Conservation (phyloP, 2,113 vertebrate species). For the Haemorhous mexicanus region DNA sequence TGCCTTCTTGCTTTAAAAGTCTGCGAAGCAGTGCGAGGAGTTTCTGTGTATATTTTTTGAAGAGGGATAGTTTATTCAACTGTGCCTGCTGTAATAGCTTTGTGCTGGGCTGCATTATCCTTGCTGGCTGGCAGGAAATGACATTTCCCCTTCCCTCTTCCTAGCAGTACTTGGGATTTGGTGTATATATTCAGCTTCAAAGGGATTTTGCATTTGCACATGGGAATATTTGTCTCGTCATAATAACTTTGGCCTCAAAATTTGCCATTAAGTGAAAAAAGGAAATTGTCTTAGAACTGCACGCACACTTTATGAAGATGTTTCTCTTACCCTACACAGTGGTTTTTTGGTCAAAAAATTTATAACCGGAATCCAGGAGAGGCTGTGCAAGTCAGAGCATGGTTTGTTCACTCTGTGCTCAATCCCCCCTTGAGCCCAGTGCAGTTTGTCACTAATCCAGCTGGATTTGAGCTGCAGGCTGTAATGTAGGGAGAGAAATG, state of each 20-base stretch:
- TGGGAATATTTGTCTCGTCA: background rate
- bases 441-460: background rate
- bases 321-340: background rate
- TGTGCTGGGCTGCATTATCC: background rate
- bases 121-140: background rate
- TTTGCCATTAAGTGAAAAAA: background rate
- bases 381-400: background rate
- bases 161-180: background rate
- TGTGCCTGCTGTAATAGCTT: background rate
- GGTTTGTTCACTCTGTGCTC: background rate
- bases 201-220: background rate
- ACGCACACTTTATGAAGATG: background rate
- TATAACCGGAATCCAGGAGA: background rate
- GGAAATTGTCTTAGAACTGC: background rate
- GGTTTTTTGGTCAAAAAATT: background rate
- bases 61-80: background rate
- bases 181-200: background rate
- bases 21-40: fast-evolving
- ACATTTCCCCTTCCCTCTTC: background rate
- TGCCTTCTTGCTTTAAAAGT: background rate
- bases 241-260: background rate
- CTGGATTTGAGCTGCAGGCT: background rate
- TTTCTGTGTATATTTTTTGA: background rate
- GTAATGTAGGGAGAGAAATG: background rate
- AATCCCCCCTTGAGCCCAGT: background rate